phyloP scores from a whole-genome alignment of 2,888 invertebrate genomes.

The Eilema caniola region DNA sequence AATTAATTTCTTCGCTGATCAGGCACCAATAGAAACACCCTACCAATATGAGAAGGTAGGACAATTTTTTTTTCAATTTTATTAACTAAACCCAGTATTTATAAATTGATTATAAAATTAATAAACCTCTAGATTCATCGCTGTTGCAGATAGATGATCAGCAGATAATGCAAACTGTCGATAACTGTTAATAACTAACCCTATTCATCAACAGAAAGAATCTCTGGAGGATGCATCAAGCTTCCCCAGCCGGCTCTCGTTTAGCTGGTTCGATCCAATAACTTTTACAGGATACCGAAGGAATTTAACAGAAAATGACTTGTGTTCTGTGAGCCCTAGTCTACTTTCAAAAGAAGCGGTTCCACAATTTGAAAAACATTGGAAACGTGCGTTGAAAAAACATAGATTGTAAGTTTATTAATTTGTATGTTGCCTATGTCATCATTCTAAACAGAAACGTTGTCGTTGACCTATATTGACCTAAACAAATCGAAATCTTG shows the following conservation, averaged over 20 bases:
- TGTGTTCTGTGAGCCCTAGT: constrained; percentile 95
- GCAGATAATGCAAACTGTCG: no score
- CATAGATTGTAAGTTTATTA: constrained; percentile 82
- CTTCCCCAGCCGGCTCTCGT: constrained; percentile 93
- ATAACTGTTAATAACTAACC: not conserved
- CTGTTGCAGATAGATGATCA: no score
- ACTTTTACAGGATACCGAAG: constrained; percentile 94
- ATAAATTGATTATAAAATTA: not conserved
- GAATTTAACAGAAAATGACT: constrained; percentile 92
- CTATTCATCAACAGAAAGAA: constrained; percentile 87
- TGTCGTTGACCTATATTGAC: no score
- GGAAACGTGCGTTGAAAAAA: constrained; percentile 90
- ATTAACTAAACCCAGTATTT: not conserved
- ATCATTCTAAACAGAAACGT: no score
- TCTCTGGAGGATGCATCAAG: constrained; percentile 95
- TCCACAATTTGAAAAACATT: constrained; percentile 93
- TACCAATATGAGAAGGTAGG: constrained; percentile 88
- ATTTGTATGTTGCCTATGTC: not conserved
- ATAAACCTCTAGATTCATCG: not conserved
- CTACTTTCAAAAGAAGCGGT: constrained; percentile 93
- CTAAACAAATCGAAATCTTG: no score
- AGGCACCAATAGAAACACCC: constrained; percentile 89
- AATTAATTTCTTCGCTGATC: constrained; percentile 93
- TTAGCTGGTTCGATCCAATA: constrained; percentile 95
- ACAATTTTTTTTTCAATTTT: not conserved